These are phyloP conservation scores for Grallaria varia DNA, from an alignment of 2,113 vertebrate species.

Conservation along the genomic window DNA sequence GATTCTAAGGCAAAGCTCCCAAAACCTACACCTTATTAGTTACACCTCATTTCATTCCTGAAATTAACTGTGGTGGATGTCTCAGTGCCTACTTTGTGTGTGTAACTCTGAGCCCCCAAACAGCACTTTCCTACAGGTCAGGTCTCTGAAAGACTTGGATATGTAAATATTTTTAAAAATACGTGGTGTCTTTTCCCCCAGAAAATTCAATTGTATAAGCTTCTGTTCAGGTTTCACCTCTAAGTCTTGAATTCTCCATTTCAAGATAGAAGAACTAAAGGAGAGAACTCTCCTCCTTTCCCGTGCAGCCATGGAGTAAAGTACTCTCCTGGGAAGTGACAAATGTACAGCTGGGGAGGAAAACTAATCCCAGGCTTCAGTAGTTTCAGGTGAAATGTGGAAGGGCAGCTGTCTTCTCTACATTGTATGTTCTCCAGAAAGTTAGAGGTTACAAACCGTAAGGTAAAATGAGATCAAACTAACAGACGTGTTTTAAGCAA, in stretches of 20 bases:
- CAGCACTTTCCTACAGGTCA: not conserved
- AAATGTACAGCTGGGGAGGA: not conserved
- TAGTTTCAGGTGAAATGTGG: not conserved
- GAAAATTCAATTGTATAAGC: not conserved
- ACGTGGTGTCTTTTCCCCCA: not conserved
- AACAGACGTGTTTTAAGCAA: not conserved
- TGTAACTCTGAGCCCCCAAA: not conserved
- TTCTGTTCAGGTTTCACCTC: not conserved
- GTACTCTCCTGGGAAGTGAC: not conserved
- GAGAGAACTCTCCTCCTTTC: not conserved
- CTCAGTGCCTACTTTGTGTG: not conserved
- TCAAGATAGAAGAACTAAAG: not conserved
- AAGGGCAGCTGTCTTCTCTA: not conserved
- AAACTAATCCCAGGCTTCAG: not conserved
- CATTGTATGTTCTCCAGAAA: not conserved
- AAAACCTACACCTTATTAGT: not conserved
- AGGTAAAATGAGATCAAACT: not conserved
- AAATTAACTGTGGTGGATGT: not conserved
- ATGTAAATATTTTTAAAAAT: not conserved
- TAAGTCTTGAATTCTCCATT: not conserved
- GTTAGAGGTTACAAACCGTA: not conserved
- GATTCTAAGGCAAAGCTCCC: not conserved
- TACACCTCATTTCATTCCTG: rapidly evolving
- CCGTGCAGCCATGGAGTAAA: not conserved
- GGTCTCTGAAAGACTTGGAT: not conserved